Evolutionary conservation across 2,113 vertebrate genomes (phyloP), one percentile per base, ranked within the genome.

Genomic region (Sinocyclocheilus rhinocerous): DNA sequence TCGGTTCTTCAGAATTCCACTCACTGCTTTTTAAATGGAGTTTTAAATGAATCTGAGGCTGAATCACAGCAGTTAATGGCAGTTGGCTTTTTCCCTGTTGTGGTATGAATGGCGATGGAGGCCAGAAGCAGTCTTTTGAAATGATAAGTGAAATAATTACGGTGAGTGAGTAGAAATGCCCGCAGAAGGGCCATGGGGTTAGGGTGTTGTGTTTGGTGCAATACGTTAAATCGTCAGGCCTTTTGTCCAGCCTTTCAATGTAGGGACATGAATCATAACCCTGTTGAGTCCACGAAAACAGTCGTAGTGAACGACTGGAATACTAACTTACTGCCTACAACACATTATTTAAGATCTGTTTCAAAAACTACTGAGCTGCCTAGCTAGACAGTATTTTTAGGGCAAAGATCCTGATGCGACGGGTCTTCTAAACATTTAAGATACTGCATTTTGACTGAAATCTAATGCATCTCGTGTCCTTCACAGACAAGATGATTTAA

Each of bases 81-180:
- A 48, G 48, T 83, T 81, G 86, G 36, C 72, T 76, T 24, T 81
- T 84, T 82, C 12, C 15, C 78, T 78, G 67, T 67, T 83, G 48
- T 18, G n/a, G 63, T 80, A 69, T 87, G 76, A 91, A 86, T 85
- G 69, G 26, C 77, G 70, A 39, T 29, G 26, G 45, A 79, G 76
- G 69, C 63, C 70, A 52, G 8, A 52, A 88, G 83, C 77, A 52
- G 76, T 83, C 87, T 84, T 79, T 91, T 75, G 72, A 89, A 84
- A 72, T 76, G 75, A 88, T 79, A 86, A 89, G 85, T 84, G 83
- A 84, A 86, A 87, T 89, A 89, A 90, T 89, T 86, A 88, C 33
- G 65, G 77, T 61, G 65, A 76, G 80, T 80, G 57, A 84, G 29
- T 87, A 78, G 81, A 83, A 90, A 88, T 88, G 67, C 84, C 39